Evolutionary conservation across 2,888 invertebrate species (phyloP), one percentile per base, ranked within the genome.

Genomic region (Hoplodrina ambigua): DNA sequence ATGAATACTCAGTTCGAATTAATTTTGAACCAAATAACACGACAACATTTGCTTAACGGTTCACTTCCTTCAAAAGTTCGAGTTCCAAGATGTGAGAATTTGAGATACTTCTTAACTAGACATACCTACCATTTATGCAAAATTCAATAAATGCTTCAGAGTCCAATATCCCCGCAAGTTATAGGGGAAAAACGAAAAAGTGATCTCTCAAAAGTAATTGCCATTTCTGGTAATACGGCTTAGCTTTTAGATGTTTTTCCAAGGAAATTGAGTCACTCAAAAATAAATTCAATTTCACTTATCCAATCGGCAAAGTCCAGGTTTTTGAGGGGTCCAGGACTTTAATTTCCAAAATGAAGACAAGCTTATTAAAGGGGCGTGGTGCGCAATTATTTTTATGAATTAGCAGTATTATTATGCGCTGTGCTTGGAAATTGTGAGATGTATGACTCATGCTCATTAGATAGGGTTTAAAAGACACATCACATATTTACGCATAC

Each of bases 191-290:
- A 76, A 60, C 25, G 76, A 69, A 80, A 74, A 75, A 80, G 55
- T 63, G 55, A 75, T 80, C 44, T 60, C 20, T 57, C 19, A 75
- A 80, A 76, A 80, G 76, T 76, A 80, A 76, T 76, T 76, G 76
- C 76, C 53, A 80, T 69, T 80, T 76, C 81, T 69, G 76, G 81
- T 80, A 76, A 76, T 76, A 60, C 76, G 76, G 76, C 76, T 76
- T 76, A 75, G 62, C 76, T 75, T 62, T 62, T 52, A 60, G 56
- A 75, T 75, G 76, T 80, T 76, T 76, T 76, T 63, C 63, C 59
- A 76, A 63, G 69, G 63, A 76, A 76, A 76, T 76, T 80, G 69
- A 80, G 62, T 80, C 76, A 75, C 62, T 76, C 49, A 46, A 76
- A 80, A 74, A 75, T 75, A 59, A 76, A 76, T 76, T 80, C 49